These are phyloP conservation scores for Ianthella basta DNA, from an alignment of 37 sponge, comb jelly and placozoan genomes.

Conservation along the genomic window DNA sequence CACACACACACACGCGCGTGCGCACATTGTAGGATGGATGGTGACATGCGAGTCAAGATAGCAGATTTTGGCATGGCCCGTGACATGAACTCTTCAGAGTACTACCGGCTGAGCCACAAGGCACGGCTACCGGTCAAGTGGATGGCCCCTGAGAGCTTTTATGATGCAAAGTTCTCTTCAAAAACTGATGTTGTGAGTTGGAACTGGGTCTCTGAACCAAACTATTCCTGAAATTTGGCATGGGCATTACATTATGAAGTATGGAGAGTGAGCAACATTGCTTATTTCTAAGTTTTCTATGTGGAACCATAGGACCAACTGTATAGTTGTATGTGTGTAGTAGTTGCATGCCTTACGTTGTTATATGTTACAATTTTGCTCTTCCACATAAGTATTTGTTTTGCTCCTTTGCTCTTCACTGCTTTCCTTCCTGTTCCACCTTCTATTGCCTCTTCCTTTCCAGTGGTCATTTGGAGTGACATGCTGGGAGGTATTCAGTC, in stretches of 20 bases:
- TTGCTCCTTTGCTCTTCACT: too few relatives aligned
- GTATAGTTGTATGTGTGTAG: too few relatives aligned
- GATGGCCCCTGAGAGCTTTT: conserved; percentile 63
- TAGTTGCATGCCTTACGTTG: too few relatives aligned
- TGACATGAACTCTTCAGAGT: conserved; percentile 45
- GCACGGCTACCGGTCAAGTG: conserved; percentile 53
- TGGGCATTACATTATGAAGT: too few relatives aligned
- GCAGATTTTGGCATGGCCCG: conserved; percentile 64
- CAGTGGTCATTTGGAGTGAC: conserved; percentile 31
- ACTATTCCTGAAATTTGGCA: too few relatives aligned
- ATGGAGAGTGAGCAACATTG: too few relatives aligned
- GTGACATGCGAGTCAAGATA: conserved; percentile 49
- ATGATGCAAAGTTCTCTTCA: conserved; percentile 50
- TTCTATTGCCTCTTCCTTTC: neutral
- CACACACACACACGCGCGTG: too few relatives aligned
- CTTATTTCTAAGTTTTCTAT: too few relatives aligned
- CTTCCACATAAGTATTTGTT: too few relatives aligned
- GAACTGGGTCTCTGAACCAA: neutral
- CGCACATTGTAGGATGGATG: conserved; percentile 7
- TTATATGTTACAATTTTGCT: too few relatives aligned
- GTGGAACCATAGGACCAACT: too few relatives aligned
- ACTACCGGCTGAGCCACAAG: conserved; percentile 52
- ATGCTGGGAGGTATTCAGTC: conserved; percentile 27
- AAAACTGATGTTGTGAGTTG: conserved; percentile 59
- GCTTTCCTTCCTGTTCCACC: too few relatives aligned